A percentile compares a stretch with the other conserved stretches of the same genome.
Conservation (phyloP, 2,888 invertebrate genomes). For the Thyatira batis region DNA sequence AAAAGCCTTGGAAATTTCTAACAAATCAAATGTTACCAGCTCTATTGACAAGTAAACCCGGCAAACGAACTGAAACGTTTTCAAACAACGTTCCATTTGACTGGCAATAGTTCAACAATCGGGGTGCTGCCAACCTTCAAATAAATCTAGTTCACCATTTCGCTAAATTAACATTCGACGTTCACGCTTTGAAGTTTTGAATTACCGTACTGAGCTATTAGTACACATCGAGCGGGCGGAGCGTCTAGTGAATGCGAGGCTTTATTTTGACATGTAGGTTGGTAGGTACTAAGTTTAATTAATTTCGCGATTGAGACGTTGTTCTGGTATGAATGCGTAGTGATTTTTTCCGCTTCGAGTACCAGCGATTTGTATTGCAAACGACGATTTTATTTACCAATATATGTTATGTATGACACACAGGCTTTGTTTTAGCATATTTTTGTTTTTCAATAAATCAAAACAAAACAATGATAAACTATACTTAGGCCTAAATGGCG, state of each 20-base stretch:
- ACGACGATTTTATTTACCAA: background rate
- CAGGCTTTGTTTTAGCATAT: background rate
- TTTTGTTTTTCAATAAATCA: too few relatives aligned
- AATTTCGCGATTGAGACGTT: background rate
- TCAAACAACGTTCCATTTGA: background rate
- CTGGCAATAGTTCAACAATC: slow-evolving; percentile 1
- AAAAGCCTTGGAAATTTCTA: background rate
- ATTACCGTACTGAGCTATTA: background rate
- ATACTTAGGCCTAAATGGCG: too few relatives aligned
- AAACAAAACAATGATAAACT: too few relatives aligned
- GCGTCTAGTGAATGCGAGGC: background rate
- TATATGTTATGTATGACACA: too few relatives aligned
- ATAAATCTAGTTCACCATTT: background rate
- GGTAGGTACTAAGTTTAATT: slow-evolving; percentile 1
- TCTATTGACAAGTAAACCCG: background rate
- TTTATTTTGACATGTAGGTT: background rate
- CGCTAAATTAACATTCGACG: background rate
- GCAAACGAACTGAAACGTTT: background rate
- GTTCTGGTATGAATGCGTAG: background rate
- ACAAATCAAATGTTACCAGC: background rate
- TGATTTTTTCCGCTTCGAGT: background rate
- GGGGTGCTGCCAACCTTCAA: background rate
- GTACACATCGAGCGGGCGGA: background rate
- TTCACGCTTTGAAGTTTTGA: background rate
- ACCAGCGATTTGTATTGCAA: background rate